Conservation (phyloP, 2,113 vertebrate genomes). For the Sander lucioperca region DNA sequence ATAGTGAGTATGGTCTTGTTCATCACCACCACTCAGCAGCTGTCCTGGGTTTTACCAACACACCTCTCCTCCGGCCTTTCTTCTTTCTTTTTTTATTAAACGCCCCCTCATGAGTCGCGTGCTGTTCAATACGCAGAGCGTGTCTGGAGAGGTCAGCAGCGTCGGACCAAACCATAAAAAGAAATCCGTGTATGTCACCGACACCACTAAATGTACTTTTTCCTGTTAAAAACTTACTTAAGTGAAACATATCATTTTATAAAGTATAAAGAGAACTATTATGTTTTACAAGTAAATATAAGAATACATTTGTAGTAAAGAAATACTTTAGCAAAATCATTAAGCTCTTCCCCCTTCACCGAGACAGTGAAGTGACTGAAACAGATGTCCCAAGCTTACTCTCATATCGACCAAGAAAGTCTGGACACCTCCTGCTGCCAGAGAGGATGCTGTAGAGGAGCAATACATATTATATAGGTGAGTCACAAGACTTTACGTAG, state of each 20-base stretch:
- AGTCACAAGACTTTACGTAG: background rate
- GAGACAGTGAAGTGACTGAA: conserved; percentile 49
- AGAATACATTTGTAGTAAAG: rapidly evolving
- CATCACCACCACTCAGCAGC: conserved; percentile 68
- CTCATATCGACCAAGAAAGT: conserved; percentile 64
- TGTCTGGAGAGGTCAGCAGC: conserved; percentile 54
- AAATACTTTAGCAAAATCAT: rapidly evolving
- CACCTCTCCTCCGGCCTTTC: conserved; percentile 26
- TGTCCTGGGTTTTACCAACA: conserved; percentile 67
- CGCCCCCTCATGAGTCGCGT: conserved; percentile 55
- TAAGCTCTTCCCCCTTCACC: rapidly evolving
- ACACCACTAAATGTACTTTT: background rate
- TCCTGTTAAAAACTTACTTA: rapidly evolving
- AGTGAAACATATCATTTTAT: rapidly evolving
- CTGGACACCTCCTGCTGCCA: background rate
- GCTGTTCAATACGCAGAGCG: conserved; percentile 67
- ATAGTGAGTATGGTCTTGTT: conserved; percentile 22
- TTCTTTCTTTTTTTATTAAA: conserved; percentile 43
- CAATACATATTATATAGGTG: conserved; percentile 31
- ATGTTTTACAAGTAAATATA: rapidly evolving
- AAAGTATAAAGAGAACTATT: rapidly evolving
- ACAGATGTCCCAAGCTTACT: conserved; percentile 67
- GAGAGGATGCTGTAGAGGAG: conserved; percentile 61
- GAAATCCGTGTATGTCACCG: background rate
- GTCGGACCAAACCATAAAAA: conserved; percentile 61